Evolutionary conservation across 2,888 invertebrate genomes (phyloP), one percentile per base, ranked within the genome.

Genomic region (Nasonovia ribisnigri): DNA sequence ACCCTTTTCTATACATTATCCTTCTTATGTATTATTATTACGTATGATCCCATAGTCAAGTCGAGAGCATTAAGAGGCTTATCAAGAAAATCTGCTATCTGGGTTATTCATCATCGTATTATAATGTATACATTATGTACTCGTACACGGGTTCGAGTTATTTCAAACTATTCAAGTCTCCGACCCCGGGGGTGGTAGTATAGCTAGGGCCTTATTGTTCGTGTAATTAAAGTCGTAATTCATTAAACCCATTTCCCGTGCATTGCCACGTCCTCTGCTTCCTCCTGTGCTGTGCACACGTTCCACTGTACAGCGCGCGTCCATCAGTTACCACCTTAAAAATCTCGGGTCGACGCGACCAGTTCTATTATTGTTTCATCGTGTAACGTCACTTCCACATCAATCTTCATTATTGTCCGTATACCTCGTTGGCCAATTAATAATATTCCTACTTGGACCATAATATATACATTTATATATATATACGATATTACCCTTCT

Each of bases 361-460:
- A 77, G 36, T 42, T 10, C 43, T 48, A n/a, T 84, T 84, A 91
- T 91, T 84, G 84, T 91, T 91, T 91, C 54, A 84, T 84, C 46
- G 24, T 90, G 36, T 16, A 1, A 51, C 90, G 90, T 90, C 90
- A 84, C 54, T 91, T 43, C 29, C 51, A 13, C 84, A 91, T 91
- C 90, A 91, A 84, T 91, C 90, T 84, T 91, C 90, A 84, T 91
- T 91, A 91, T 91, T 54, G 16, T n/a, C 29, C 84, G 51, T 84
- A 54, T 20, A 29, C 51, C 43, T 24, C 43, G n/a, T 42, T 29
- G 11, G n/a, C 57, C 57, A 84, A 91, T 91, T 84, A 91, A 86
- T 91, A 91, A 91, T 20, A 43, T 84, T 91, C 84, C 43, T 43
- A 20, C 26, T 91, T n/a, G 43, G n/a, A 36, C 6, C 24, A 20